Evolutionary conservation across 2,797 vertebrate species (phyloP), one percentile per base, ranked within the genome.

Genomic region (Aselliscus stoliczkanus): DNA sequence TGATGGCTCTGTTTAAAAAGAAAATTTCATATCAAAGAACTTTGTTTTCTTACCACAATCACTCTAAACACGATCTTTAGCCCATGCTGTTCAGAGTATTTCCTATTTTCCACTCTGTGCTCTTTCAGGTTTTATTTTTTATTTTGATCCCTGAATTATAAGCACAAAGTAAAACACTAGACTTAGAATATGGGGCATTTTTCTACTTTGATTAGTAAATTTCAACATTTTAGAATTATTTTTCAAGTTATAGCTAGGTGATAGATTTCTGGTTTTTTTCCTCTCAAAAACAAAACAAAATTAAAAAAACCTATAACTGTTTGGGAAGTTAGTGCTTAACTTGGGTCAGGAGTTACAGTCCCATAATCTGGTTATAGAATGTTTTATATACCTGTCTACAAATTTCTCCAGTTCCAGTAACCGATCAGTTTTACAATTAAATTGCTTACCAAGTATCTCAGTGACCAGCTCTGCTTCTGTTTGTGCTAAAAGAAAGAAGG

Each of bases 401-500:
- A 31, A 44, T 50, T 47, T 50, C 37, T 81, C 62, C 72, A 31
- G 2, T 56, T 39, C 39, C 11, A 52, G 42, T 29, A 85, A 60
- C 54, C 29, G 8, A 12, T 39, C 25, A 85, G 62, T 23, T 82
- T 91, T 39, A 42, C 44, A 90, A 56, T 67, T 58, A 89, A 67
- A 50, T 60, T 82, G 42, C 79, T 90, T 72, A 37, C 23, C 76
- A 80, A 76, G 52, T 31, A 23, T 56, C 34, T 77, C 11, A 0
- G 47, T 21, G 50, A n/a, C 39, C 89, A 62, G n/a, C 11, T 50
- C n/a, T 56, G 67, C 27, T 77, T 79, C 47, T 37, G 13, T 50
- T 37, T 83, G 54, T 80, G 25, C 47, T 91, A 67, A 94, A 39
- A 54, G 52, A 69, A 92, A 75, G 94, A 18, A 90, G 96, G 94